phyloP scores from a whole-genome alignment of 2,888 invertebrate genomes.

The Drosophila dives region DNA sequence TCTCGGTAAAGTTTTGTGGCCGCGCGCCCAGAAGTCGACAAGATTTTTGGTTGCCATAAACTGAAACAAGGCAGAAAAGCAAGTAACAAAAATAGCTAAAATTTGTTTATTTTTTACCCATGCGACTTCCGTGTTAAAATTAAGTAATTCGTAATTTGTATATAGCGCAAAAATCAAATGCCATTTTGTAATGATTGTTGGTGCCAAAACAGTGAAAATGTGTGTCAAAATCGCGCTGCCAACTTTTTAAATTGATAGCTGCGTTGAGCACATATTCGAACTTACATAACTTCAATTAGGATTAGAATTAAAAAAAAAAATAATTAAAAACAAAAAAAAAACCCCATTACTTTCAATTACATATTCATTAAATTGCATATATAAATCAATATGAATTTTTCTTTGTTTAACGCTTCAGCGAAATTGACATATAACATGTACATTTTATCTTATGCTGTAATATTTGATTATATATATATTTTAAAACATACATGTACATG shows the following conservation, averaged over 20 bases:
- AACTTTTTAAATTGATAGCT: constrained; percentile 41
- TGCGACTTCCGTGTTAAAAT: constrained; percentile 54
- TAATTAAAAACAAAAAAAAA: background rate
- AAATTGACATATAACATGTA: constrained; percentile 58
- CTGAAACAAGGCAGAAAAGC: constrained; percentile 67
- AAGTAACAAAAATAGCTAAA: constrained; percentile 61
- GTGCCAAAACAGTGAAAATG: constrained; percentile 69
- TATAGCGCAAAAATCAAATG: constrained; percentile 65
- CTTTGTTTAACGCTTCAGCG: constrained; percentile 32
- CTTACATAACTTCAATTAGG: constrained; percentile 33
- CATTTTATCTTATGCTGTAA: constrained; percentile 75
- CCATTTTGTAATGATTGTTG: constrained; percentile 70
- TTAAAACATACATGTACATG: background rate
- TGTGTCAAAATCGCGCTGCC: constrained; percentile 53
- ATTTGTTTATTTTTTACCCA: constrained; percentile 59
- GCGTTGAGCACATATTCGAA: constrained; percentile 46
- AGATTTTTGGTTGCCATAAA: constrained; percentile 71
- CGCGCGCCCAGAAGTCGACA: constrained; percentile 63
- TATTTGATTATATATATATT: constrained; percentile 53
- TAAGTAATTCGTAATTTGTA: constrained; percentile 65
- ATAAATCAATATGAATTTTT: constrained; percentile 27
- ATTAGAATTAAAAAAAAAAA: constrained; percentile 19
- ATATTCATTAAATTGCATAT: constrained; percentile 34
- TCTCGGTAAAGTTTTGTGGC: constrained; percentile 83
- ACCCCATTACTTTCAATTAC: constrained; percentile 36